Evolutionary conservation across 2,113 vertebrate genomes (phyloP), one percentile per base, ranked within the genome.

Genomic region (Galbula dea): DNA sequence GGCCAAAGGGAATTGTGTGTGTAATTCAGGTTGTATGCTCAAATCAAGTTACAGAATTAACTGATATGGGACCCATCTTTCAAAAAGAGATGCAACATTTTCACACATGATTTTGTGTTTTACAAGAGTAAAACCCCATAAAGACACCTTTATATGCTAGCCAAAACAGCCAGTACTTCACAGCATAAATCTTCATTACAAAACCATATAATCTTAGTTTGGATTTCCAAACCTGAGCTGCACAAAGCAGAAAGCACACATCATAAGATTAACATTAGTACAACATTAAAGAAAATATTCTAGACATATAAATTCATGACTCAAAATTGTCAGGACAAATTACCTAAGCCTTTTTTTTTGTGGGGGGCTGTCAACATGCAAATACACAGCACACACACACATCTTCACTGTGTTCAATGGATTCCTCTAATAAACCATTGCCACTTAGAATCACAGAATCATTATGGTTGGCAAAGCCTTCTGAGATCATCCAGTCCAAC

Each of bases 51-150:
- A 84, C 21, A 79, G 54, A 81, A 82, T 61, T 82, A 86, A n/a
- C 46, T 71, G 63, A 41, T 6, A 49, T 0, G 2, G 45, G 48
- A 52, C 84, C 79, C 23, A 63, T 59, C 62, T 79, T 74, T 74
- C 74, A 89, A 92, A 96, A 83, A 0, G 2, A 83, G 43, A 72
- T 39, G 54, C 48, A 81, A 81, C 4, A 7, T 69, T 76, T 85
- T n/a, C n/a, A 91, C 68, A 86, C 66, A 86, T 21, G 26, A 87
- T 73, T 92, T 97, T n/a, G n/a, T n/a, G n/a, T n/a, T n/a, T n/a
- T n/a, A n/a, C 0, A 29, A 51, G 16, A 69, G 9, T 22, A 21
- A 82, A 7, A 43, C 41, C 15, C 9, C 45, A 68, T 4, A 29
- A 83, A 66, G 39, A 65, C 26, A 85, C 6, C 29, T 58, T 41